Base-by-base conservation (phyloP, 2,797 vertebrate species). In the Diplodus puntazzo region DNA sequence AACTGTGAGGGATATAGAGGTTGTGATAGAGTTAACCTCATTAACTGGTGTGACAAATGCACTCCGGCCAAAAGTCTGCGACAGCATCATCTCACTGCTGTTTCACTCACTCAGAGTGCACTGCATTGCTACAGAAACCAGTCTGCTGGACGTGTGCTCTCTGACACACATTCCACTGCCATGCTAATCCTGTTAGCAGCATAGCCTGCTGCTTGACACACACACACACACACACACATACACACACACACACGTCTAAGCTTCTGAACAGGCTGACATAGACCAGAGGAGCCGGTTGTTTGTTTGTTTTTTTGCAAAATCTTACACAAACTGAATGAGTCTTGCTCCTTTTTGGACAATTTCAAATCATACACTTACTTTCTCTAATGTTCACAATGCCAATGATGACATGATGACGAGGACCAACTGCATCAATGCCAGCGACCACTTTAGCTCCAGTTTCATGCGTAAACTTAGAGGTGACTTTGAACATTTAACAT, bases 111-210 rank as follows among this genome's bases (percentile, higher is more conserved):
- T 42, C 70, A 42, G 70, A n/a, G 67, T 30, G 21, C 53, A 20
- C 30, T 0, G 52, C 45, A 5, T 21, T 2, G 11, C 52, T 3
- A 8, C 75, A 49, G 45, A 69, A 54, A 14, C 54, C 20, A 68
- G 65, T 58, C 69, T 18, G 34, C 70, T 69, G 57, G 77, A 71
- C 61, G 39, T 83, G 77, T 82, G 81, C 73, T 76, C 71, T 78
- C 48, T 80, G 85, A 86, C 81, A 83, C 65, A 81, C 80, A 78
- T 77, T 80, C 69, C 69, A 71, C 59, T 6, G 73, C 76, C 83
- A 84, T 78, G 79, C 55, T 89, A 92, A 92, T 92, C 90, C 87
- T 82, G 85, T 90, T 90, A 90, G 67, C 50, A 18, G 69, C 63
- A 66, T 73, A 63, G 80, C 78, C 73, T 49, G 57, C 66, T 73